These are phyloP conservation scores for Thereva nobilitata DNA, from an alignment of 2,888 invertebrate genomes.

Conservation along the genomic window DNA sequence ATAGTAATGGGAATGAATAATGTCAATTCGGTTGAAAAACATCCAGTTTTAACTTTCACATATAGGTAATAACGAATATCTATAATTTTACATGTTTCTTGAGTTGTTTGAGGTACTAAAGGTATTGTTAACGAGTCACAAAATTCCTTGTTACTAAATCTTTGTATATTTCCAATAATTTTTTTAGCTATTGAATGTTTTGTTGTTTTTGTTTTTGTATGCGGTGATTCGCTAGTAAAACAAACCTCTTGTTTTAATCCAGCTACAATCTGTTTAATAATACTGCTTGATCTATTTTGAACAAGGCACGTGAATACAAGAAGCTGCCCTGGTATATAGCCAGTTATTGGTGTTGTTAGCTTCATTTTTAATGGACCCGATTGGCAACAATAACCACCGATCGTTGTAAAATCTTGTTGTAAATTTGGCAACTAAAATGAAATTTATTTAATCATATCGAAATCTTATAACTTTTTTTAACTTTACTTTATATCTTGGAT, in stretches of 20 bases:
- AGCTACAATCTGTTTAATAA: background rate
- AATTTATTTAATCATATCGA: background rate
- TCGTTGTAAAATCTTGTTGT: background rate
- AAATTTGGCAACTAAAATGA: background rate
- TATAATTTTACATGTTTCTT: background rate
- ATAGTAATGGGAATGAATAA: too few species aligned
- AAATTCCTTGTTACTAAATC: too few species aligned
- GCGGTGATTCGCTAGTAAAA: background rate
- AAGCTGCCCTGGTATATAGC: slow-evolving; percentile 71
- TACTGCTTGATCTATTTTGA: slow-evolving; percentile 63
- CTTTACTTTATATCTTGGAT: background rate
- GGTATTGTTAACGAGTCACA: background rate
- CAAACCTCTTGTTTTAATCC: background rate
- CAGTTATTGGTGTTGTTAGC: slow-evolving; percentile 47
- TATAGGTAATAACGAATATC: background rate
- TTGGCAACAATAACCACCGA: slow-evolving; percentile 13
- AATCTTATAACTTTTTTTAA: too few species aligned
- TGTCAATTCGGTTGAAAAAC: too few species aligned
- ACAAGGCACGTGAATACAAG: slow-evolving; percentile 60
- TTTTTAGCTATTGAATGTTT: too few species aligned
- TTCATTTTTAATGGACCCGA: background rate
- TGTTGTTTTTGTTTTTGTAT: too few species aligned
- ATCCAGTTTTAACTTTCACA: background rate
- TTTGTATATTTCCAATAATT: too few species aligned
- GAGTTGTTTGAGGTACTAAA: background rate